Evolutionary conservation across 2,888 invertebrate species (phyloP).

Genomic region (Meteorus colon): DNA sequence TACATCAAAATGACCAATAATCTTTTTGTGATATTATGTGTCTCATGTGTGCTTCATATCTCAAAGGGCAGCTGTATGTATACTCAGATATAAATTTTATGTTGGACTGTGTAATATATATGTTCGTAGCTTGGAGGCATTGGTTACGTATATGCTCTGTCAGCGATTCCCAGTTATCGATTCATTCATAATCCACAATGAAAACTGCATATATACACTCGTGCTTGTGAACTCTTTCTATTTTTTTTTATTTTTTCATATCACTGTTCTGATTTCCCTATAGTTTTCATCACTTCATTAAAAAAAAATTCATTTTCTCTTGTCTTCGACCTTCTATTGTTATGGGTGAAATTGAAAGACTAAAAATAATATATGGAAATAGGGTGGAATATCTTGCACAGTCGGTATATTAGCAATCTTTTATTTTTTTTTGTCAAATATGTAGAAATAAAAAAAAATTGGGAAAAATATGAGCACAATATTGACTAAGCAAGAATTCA

Average conservation of each 20-base stretch:
- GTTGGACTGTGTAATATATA: constrained; percentile 14
- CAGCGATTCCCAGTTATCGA: constrained; percentile 20
- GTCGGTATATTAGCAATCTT: too few species aligned
- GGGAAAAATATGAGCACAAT: too few species aligned
- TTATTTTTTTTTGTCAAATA: too few species aligned
- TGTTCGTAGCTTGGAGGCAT: neutral
- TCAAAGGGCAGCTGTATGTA: neutral
- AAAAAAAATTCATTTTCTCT: neutral
- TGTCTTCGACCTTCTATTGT: too few species aligned
- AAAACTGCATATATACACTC: constrained; percentile 3
- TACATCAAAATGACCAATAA: constrained; percentile 8
- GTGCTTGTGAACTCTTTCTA: neutral
- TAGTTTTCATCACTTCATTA: neutral
- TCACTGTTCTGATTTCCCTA: constrained; percentile 4
- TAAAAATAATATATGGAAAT: too few species aligned
- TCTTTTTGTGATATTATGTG: neutral
- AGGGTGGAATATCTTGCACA: too few species aligned
- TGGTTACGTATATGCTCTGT: constrained; percentile 10
- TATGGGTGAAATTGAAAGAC: too few species aligned
- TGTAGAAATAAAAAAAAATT: too few species aligned
- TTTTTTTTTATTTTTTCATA: neutral
- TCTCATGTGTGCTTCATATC: neutral
- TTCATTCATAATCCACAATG: constrained; percentile 24
- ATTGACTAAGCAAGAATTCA: too few species aligned
- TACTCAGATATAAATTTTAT: neutral